These are phyloP conservation scores for Glareola pratincola DNA, from an alignment of 2,113 vertebrate genomes.

Conservation along the genomic window DNA sequence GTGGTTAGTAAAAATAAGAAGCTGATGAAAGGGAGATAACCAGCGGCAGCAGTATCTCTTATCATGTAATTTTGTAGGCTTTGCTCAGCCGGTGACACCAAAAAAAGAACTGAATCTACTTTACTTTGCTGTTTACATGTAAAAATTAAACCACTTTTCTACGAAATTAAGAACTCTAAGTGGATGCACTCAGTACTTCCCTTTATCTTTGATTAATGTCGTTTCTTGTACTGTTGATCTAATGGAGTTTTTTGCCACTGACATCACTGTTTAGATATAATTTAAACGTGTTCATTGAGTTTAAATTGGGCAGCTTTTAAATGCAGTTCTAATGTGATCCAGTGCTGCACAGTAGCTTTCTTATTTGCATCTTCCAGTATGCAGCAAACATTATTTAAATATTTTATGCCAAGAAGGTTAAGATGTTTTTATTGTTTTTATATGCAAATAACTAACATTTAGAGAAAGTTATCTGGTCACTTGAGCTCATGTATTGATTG, in stretches of 20 bases:
- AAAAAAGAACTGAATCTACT: not conserved
- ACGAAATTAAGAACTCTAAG: not conserved
- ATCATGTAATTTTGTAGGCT: not conserved
- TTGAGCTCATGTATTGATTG: not conserved
- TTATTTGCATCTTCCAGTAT: not conserved
- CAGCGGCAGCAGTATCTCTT: not conserved
- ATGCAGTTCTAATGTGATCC: not conserved
- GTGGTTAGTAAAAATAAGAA: not conserved
- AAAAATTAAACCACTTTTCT: not conserved
- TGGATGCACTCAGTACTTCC: not conserved
- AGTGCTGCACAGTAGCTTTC: not conserved
- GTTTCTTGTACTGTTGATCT: not conserved
- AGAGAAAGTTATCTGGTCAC: not conserved
- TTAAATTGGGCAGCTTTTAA: not conserved
- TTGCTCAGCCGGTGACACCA: not conserved
- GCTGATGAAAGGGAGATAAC: not conserved
- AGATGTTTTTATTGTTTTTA: not conserved
- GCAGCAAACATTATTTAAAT: accelerated
- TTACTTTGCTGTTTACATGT: not conserved
- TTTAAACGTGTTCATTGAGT: not conserved
- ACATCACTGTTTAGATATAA: not conserved
- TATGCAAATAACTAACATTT: not conserved
- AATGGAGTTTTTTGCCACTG: not conserved
- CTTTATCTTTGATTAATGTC: not conserved
- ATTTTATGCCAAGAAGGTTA: accelerated